phyloP scores from a whole-genome alignment of 2,113 vertebrate species.

The Machaerirhynchus nigripectus region DNA sequence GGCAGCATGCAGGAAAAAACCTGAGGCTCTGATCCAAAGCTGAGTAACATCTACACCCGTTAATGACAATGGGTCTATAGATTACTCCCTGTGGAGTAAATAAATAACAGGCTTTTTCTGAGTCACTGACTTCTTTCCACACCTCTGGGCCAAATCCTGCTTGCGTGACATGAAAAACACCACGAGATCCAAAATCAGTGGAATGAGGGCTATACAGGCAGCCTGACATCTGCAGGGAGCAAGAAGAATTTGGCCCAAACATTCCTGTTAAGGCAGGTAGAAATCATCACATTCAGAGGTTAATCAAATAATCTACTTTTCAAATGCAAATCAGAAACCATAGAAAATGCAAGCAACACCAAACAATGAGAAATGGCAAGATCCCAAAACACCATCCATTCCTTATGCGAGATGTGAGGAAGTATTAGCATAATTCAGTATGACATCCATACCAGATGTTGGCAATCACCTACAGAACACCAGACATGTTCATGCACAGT shows the following conservation, averaged over 20 bases:
- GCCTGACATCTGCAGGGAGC: neutral
- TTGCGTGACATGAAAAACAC: neutral
- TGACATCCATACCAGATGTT: constrained; percentile 65
- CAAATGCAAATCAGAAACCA: constrained; percentile 36
- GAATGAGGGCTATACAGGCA: neutral
- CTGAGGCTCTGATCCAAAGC: neutral
- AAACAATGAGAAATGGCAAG: constrained; percentile 61
- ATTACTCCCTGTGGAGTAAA: neutral
- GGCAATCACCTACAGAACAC: constrained; percentile 58
- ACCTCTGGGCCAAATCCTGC: constrained; percentile 30
- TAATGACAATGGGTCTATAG: neutral
- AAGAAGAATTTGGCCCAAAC: constrained; percentile 57
- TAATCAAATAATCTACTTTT: neutral
- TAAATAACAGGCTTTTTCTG: neutral
- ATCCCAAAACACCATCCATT: constrained; percentile 16
- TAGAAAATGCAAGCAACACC: constrained; percentile 62
- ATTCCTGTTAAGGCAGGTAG: constrained; percentile 12
- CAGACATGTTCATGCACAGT: neutral
- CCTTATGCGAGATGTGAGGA: constrained; percentile 6
- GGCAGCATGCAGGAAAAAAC: constrained; percentile 16
- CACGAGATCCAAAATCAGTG: neutral
- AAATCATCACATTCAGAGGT: constrained; percentile 30
- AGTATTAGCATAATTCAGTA: constrained; percentile 22
- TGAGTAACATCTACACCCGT: neutral
- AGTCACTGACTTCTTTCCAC: constrained; percentile 4